Evolutionary conservation across 2,797 vertebrate genomes (phyloP), one percentile per base, ranked within the genome.

Genomic region (Esox lucius): DNA sequence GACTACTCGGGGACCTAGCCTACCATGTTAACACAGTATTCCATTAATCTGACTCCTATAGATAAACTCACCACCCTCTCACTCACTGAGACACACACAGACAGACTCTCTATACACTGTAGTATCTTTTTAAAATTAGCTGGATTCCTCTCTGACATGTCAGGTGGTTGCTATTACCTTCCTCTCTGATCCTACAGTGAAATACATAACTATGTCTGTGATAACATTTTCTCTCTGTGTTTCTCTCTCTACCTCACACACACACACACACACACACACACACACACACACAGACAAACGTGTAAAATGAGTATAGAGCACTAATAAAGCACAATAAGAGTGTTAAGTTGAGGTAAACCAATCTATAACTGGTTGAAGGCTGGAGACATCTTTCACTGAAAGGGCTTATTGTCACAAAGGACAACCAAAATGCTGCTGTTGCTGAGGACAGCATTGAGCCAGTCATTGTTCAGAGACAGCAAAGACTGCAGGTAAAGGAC

Each of bases 321-420:
- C 67, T 51, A 59, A 75, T 68, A 33, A 62, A 13, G 75, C 62
- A 84, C 87, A 90, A 89, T 87, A 84, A 7, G 12, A 12, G 53
- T 51, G 83, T 78, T 79, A 80, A 74, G 75, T 80, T 70, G 42
- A 69, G 70, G 78, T 81, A 88, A 89, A 90, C 84, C 88, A 76
- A 80, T 31, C 72, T 81, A 69, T 82, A 91, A 87, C 69, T 85
- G 82, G 87, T 88, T 90, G 81, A 88, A 31, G 59, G 72, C 61
- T 70, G 49, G 64, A 46, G 75, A 68, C 68, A 1, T 75, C 61
- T 72, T 24, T 7, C 42, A 59, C 12, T 22, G 16, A 69, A 53
- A 49, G 72, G 11, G 56, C 62, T 82, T 77, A 42, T 74, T 71
- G 48, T 68, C 62, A 79, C 65, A 46, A 51, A n/a, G 42, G 42